These are phyloP conservation scores for Trichopria drosophilae DNA, from an alignment of 2,888 invertebrate genomes.

Conservation along the genomic window DNA sequence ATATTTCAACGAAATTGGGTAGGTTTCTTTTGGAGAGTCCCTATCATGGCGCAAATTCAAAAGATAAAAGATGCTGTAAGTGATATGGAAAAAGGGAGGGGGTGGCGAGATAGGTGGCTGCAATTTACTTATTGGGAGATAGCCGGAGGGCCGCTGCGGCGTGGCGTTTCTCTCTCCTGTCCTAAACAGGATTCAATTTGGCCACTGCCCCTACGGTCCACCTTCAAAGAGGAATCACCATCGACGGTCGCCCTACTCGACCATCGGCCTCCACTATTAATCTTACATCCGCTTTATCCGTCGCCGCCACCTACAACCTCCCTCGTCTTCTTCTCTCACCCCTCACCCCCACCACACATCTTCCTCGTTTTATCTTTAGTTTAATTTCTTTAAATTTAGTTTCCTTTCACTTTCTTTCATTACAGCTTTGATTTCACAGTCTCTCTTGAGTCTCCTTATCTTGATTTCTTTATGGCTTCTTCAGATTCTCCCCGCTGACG, in stretches of 20 bases:
- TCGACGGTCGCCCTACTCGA: conserved; percentile 46
- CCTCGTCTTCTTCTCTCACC: conserved; percentile 20
- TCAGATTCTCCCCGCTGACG: too few relatives aligned
- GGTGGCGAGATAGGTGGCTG: conserved; percentile 34
- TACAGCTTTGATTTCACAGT: too few relatives aligned
- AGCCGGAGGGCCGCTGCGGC: conserved; percentile 37
- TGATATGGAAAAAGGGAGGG: conserved; percentile 22
- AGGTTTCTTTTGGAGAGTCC: conserved; percentile 5
- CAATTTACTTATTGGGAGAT: conserved; percentile 54
- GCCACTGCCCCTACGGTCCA: conserved; percentile 54
- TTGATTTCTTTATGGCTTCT: too few relatives aligned
- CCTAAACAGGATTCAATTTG: conserved; percentile 59
- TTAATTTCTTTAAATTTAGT: too few relatives aligned
- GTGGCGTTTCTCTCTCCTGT: conserved; percentile 42
- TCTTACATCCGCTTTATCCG: conserved; percentile 59
- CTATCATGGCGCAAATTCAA: conserved; percentile 2
- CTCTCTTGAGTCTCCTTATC: too few relatives aligned
- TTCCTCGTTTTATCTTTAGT: conserved; percentile 27
- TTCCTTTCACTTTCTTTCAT: too few relatives aligned
- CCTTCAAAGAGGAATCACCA: conserved; percentile 58
- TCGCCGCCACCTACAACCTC: conserved; percentile 26
- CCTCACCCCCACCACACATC: conserved; percentile 35
- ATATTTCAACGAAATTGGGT: too few relatives aligned
- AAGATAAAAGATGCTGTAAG: conserved; percentile 9
- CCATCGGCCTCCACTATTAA: conserved; percentile 55